These are phyloP conservation scores for Byasa hedistus DNA, from an alignment of 2,888 invertebrate genomes.

Conservation along the genomic window DNA sequence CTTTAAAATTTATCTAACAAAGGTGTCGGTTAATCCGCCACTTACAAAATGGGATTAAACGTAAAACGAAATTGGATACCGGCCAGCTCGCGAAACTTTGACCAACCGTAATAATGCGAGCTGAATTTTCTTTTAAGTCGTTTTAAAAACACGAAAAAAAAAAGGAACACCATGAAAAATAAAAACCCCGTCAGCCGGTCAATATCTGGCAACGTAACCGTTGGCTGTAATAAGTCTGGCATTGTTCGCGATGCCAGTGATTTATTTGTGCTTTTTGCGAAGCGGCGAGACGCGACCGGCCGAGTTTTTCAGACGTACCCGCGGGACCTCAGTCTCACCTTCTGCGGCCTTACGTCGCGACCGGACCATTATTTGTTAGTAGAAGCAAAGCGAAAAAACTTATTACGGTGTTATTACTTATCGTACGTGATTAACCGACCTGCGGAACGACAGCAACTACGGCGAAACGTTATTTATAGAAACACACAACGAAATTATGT, in stretches of 20 bases:
- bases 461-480: too few species aligned
- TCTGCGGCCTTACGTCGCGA: constrained; percentile 45
- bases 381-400: constrained; percentile 49
- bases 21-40: too few species aligned
- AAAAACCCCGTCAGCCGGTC: neutral
- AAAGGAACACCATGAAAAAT: too few species aligned
- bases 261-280: constrained; percentile 25
- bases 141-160: neutral
- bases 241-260: constrained; percentile 18
- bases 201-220: constrained; percentile 11
- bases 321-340: constrained; percentile 42
- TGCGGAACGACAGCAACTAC: constrained; percentile 5
- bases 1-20: too few species aligned
- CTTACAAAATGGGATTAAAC: constrained; percentile 7
- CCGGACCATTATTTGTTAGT: constrained; percentile 56
- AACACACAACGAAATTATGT: too few species aligned
- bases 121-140: constrained; percentile 14
- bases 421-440: constrained; percentile 30
- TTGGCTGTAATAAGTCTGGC: constrained; percentile 16
- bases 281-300: constrained; percentile 21
- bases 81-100: constrained; percentile 8
- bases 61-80: constrained; percentile 15
- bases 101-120: constrained; percentile 14
- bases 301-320: constrained; percentile 20
- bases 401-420: constrained; percentile 44